Conservation (phyloP, 2,113 vertebrate species). For the Chitala chitala region DNA sequence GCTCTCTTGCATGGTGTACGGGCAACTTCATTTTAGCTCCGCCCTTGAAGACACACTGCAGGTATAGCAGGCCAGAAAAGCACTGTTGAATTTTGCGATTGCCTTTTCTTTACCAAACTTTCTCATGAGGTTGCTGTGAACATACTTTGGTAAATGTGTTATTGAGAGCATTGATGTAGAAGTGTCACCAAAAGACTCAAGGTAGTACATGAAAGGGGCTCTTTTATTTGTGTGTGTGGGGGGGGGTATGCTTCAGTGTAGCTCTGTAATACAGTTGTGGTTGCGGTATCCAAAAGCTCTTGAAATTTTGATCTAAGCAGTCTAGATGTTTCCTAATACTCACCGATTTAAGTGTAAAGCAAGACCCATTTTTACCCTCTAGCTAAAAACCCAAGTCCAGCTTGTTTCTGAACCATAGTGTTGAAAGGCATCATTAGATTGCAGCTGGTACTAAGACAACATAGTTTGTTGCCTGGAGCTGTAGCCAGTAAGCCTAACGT, state of each 20-base stretch:
- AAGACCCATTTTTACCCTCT: too few species aligned
- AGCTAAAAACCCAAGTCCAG: constrained; percentile 24
- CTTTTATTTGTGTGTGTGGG: background rate
- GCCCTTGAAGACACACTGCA: too few species aligned
- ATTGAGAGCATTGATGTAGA: background rate
- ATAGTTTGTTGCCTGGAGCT: constrained; percentile 24
- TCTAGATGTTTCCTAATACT: constrained; percentile 34
- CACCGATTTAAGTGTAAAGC: constrained; percentile 37
- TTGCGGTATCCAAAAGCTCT: background rate
- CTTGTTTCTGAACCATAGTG: constrained; percentile 29
- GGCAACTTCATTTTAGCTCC: too few species aligned
- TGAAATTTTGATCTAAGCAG: background rate
- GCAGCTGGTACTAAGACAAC: constrained; percentile 39
- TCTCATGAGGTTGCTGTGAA: background rate
- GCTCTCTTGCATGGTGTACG: too few species aligned
- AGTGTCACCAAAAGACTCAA: background rate
- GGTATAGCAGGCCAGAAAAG: too few species aligned
- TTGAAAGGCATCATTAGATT: constrained; percentile 47
- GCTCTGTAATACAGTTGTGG: background rate
- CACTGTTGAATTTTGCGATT: too few species aligned
- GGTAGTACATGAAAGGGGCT: background rate
- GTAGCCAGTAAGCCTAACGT: background rate
- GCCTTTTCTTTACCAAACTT: background rate
- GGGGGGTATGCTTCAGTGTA: background rate
- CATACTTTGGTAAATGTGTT: background rate